A percentile compares a stretch with the other conserved stretches of the same genome.
Conservation (phyloP, 1,140 invertebrate species). For the Monochamus saltuarius region DNA sequence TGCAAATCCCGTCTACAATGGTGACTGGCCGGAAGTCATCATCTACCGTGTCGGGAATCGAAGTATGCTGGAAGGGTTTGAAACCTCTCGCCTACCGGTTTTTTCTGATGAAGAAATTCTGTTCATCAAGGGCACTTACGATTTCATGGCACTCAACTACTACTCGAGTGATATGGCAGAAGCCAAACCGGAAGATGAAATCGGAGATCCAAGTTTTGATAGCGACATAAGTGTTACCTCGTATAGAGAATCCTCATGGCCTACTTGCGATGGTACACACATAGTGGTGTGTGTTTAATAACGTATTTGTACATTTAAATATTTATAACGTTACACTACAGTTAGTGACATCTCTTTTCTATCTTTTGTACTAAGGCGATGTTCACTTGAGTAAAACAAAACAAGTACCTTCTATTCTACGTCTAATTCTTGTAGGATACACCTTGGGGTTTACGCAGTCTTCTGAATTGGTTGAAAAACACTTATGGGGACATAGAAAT, state of each 20-base stretch:
- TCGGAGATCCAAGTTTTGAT: background rate
- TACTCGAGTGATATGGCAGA: constrained; percentile 18
- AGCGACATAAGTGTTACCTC: background rate
- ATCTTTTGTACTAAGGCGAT: no score
- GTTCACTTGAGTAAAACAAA: no score
- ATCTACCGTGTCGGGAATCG: constrained; percentile 56
- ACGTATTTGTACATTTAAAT: no score
- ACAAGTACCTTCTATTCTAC: no score
- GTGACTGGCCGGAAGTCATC: constrained; percentile 63
- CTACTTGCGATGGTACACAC: no score
- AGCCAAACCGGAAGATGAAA: constrained; percentile 9
- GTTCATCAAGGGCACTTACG: constrained; percentile 52
- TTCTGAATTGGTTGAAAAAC: constrained; percentile 35
- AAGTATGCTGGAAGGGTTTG: constrained; percentile 54
- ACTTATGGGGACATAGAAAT: constrained; percentile 22
- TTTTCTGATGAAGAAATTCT: constrained; percentile 56
- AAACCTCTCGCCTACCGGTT: constrained; percentile 59
- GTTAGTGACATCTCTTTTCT: no score
- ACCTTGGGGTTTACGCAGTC: constrained; percentile 35
- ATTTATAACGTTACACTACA: no score
- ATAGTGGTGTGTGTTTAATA: no score
- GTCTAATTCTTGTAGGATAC: constrained; percentile 14
- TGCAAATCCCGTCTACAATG: constrained; percentile 61
- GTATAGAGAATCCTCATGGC: background rate
- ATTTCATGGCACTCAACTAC: constrained; percentile 58